Percentiles rank a stretch among this genome's conserved stretches.
Conservation (phyloP, 92 coral and sea anemone genomes). For the Desmophyllum pertusum region DNA sequence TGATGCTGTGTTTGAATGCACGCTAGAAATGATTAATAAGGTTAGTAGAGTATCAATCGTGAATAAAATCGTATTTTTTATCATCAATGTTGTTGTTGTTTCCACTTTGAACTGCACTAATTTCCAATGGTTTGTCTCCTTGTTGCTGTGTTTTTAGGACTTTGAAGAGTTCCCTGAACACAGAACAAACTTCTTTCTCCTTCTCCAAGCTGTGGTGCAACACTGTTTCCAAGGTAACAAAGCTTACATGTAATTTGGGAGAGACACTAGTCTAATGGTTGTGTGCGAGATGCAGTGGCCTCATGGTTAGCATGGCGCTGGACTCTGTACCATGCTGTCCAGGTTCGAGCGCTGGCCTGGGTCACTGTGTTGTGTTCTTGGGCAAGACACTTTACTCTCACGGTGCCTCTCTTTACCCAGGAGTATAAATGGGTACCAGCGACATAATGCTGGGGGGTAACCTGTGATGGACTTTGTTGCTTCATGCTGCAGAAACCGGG, state of each 20-base stretch:
- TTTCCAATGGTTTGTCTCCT: neutral
- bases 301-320: no score
- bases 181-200: constrained; percentile 96
- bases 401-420: no score
- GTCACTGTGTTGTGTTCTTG: no score
- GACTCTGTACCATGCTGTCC: no score
- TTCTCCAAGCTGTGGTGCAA: constrained; percentile 95
- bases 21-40: constrained; percentile 97
- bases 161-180: constrained; percentile 99
- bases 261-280: neutral
- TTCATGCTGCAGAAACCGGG: no score
- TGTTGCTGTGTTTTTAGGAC: constrained; percentile 56
- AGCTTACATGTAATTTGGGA: neutral
- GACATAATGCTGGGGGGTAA: no score
- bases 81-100: neutral
- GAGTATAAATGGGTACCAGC: no score
- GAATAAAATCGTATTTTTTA: neutral
- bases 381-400: no score
- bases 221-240: constrained; percentile 92
- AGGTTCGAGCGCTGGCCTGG: no score
- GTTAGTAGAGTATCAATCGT: constrained; percentile 30
- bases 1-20: constrained; percentile 99
- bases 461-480: no score
- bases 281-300: no score
- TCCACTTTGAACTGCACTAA: neutral